phyloP scores from a whole-genome alignment of 1,140 invertebrate species.

The Drosophila azteca region DNA sequence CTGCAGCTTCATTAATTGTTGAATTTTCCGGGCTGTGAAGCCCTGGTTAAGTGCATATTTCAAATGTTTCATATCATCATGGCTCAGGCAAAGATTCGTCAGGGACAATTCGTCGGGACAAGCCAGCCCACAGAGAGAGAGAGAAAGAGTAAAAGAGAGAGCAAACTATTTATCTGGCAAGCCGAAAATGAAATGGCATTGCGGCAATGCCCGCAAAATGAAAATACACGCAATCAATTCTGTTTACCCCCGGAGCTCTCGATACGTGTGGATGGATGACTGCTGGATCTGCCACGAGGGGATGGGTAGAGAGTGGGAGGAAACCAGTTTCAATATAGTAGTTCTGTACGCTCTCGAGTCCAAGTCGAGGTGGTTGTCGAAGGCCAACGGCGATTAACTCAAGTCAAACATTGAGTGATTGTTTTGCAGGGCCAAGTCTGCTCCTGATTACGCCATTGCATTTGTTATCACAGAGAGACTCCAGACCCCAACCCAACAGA shows the following conservation, averaged over 20 bases:
- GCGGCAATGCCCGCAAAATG: conserved; percentile 63
- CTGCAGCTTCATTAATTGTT: conserved; percentile 1
- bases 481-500: conserved; percentile 7
- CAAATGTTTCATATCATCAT: conserved; percentile 55
- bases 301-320: neutral
- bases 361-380: conserved; percentile 56
- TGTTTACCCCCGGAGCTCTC: conserved; percentile 65
- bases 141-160: neutral
- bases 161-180: conserved; percentile 46
- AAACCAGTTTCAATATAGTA: conserved; percentile 26
- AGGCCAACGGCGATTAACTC: conserved; percentile 78
- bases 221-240: conserved; percentile 79
- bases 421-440: conserved; percentile 73
- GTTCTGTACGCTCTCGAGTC: neutral
- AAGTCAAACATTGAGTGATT: conserved; percentile 80
- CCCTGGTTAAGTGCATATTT: conserved; percentile 45
- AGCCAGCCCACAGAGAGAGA: conserved; percentile 1
- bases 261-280: conserved; percentile 18
- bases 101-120: conserved; percentile 2
- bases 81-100: neutral
- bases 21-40: neutral
- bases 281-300: neutral
- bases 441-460: conserved; percentile 70
- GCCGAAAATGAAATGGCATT: conserved; percentile 68
- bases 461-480: conserved; percentile 65